Percentiles rank a stretch among this genome's conserved stretches.
These are phyloP conservation scores for Drosophila emarginata DNA, from an alignment of 2,888 invertebrate genomes.

Conservation along the genomic window DNA sequence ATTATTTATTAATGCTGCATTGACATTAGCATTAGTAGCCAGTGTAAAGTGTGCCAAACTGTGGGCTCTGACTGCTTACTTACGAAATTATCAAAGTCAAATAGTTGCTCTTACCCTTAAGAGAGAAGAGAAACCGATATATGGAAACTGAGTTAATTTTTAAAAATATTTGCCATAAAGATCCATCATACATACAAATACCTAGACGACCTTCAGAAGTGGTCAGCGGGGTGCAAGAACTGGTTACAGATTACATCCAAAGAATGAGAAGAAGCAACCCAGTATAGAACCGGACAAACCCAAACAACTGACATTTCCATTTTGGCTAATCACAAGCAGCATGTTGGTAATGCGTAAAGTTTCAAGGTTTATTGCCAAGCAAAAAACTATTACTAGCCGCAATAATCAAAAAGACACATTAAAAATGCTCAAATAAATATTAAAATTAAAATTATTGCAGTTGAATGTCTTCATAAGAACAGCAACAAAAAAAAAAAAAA, in stretches of 20 bases:
- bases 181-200: slow-evolving; percentile 26
- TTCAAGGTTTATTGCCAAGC: slow-evolving; percentile 52
- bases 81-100: slow-evolving; percentile 39
- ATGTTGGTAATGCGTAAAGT: slow-evolving; percentile 47
- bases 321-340: slow-evolving; percentile 42
- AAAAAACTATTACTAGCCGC: slow-evolving; percentile 29
- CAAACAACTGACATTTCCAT: slow-evolving; percentile 56
- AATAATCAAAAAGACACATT: slow-evolving; percentile 44
- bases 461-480: slow-evolving; percentile 69
- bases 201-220: slow-evolving; percentile 64
- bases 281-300: slow-evolving; percentile 24
- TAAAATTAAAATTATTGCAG: slow-evolving; percentile 70
- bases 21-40: slow-evolving; percentile 77
- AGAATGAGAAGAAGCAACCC: slow-evolving; percentile 2
- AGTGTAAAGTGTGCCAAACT: slow-evolving; percentile 51
- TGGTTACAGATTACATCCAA: slow-evolving; percentile 34
- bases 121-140: neutral
- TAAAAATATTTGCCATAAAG: slow-evolving; percentile 48
- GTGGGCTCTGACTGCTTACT: slow-evolving; percentile 25
- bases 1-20: slow-evolving; percentile 79
- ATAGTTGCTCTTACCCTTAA: neutral
- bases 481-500: slow-evolving; percentile 28
- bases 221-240: slow-evolving; percentile 43
- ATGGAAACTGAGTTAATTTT: neutral
- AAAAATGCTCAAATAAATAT: slow-evolving; percentile 61